Percentiles rank a stretch among this genome's conserved stretches.
phyloP scores from a whole-genome alignment of 1,140 invertebrate species.

The Hesperophylax magnus region DNA sequence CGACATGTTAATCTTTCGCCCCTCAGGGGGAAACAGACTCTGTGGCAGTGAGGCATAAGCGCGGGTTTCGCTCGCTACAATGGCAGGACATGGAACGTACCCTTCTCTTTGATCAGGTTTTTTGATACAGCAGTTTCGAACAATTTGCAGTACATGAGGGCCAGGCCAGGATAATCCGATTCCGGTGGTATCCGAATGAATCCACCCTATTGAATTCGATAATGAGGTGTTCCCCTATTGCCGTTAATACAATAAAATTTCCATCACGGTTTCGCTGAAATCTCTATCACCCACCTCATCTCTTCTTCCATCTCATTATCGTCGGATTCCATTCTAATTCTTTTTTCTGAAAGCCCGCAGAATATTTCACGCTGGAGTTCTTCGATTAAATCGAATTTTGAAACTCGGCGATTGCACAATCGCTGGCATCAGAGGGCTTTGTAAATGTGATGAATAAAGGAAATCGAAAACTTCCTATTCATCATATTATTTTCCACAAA shows the following conservation, averaged over 20 bases:
- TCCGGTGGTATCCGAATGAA: conserved; percentile 53
- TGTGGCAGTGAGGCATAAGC: not conserved
- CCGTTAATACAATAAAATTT: conserved; percentile 55
- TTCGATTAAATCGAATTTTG: conserved; percentile 22
- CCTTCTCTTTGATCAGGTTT: conserved; percentile 35
- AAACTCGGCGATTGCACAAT: conserved; percentile 28
- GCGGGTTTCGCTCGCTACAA: conserved; percentile 10
- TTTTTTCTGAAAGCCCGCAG: conserved; percentile 33
- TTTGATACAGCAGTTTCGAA: conserved; percentile 50
- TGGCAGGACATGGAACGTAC: not conserved
- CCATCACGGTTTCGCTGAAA: conserved; percentile 37
- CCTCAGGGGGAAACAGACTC: conserved; percentile 18
- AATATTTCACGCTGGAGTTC: conserved; percentile 29
- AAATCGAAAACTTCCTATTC: not conserved
- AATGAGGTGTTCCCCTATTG: conserved; percentile 56
- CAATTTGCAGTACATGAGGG: conserved; percentile 53
- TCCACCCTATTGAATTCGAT: conserved; percentile 55
- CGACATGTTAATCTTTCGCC: conserved; percentile 44
- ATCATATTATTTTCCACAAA: not conserved
- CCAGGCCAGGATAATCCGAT: conserved; percentile 54
- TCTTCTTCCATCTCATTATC: conserved; percentile 35
- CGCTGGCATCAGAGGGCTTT: not conserved
- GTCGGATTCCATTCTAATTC: conserved; percentile 16
- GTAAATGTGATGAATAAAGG: conserved; percentile 21
- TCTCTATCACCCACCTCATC: conserved; percentile 11